Evolutionary conservation across 2,113 vertebrate species (phyloP).

Genomic region (Chiloscyllium plagiosum): DNA sequence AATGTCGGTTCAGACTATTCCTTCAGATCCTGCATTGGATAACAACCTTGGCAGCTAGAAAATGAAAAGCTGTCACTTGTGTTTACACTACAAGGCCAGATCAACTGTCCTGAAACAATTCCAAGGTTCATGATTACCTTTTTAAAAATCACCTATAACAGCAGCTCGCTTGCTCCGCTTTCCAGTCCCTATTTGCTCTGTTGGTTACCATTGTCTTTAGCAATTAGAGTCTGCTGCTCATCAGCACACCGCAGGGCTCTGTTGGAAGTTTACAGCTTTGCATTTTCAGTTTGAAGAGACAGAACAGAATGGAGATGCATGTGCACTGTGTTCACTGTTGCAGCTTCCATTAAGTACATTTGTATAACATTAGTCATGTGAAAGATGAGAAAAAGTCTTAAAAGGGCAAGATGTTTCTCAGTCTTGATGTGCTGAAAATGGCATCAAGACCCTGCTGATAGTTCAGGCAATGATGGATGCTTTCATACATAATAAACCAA

Average conservation of each 20-base stretch:
- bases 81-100: constrained; percentile 43
- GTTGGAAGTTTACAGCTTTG: constrained; percentile 28
- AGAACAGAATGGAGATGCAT: not conserved
- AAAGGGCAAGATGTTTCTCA: constrained; percentile 70
- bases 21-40: not conserved
- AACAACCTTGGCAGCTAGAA: constrained; percentile 29
- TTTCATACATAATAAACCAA: constrained; percentile 58
- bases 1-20: not conserved
- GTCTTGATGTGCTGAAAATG: constrained; percentile 70
- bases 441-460: constrained; percentile 57
- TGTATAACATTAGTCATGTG: constrained; percentile 60
- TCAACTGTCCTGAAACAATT: constrained; percentile 47
- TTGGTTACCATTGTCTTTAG: constrained; percentile 31
- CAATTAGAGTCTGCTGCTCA: constrained; percentile 18
- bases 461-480: constrained; percentile 53
- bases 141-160: constrained; percentile 50
- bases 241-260: constrained; percentile 2
- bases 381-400: constrained; percentile 61
- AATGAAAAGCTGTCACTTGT: constrained; percentile 43
- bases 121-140: constrained; percentile 47
- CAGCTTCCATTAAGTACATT: constrained; percentile 62
- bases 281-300: constrained; percentile 27
- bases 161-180: constrained; percentile 46
- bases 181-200: constrained; percentile 45
- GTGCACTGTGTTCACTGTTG: constrained; percentile 44